Percentiles rank a stretch among this genome's conserved stretches.
These are phyloP conservation scores for Enteromius thamalakanensis DNA, from an alignment of 2,797 vertebrate species.

Conservation along the genomic window DNA sequence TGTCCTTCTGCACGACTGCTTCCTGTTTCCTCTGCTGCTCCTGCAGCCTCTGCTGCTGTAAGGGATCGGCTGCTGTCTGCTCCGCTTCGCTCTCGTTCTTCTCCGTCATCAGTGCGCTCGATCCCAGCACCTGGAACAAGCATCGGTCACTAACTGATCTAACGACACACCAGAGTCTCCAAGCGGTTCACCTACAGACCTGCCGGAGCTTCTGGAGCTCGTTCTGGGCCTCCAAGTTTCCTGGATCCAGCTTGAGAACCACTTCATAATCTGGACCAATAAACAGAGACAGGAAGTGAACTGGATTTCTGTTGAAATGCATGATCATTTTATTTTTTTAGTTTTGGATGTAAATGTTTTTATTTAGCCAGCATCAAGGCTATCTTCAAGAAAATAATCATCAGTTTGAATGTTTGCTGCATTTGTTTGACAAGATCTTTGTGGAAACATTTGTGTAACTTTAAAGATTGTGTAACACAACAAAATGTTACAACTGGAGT, in stretches of 20 bases:
- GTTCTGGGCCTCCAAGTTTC: conserved; percentile 86
- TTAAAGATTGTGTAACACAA: background rate
- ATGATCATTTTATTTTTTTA: background rate
- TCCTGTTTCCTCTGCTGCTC: conserved; percentile 85
- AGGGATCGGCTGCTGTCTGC: conserved; percentile 51
- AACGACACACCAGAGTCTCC: background rate
- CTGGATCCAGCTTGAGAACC: conserved; percentile 86
- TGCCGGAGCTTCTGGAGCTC: conserved; percentile 87
- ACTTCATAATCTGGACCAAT: conserved; percentile 86
- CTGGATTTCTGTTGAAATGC: background rate
- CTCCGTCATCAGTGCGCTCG: conserved; percentile 51
- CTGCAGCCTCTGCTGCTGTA: conserved; percentile 71
- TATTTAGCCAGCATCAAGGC: too few species aligned
- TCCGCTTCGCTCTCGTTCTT: conserved; percentile 57
- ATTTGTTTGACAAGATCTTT: background rate
- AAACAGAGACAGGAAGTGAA: background rate
- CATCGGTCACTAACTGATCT: background rate
- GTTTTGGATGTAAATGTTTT: background rate
- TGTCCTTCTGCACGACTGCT: conserved; percentile 88
- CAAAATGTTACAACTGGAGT: too few species aligned
- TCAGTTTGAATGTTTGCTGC: background rate
- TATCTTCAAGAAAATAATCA: too few species aligned
- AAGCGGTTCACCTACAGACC: conserved; percentile 69
- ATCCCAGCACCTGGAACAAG: conserved; percentile 71
- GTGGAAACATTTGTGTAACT: background rate